These are phyloP conservation scores for Onthophagus sagittarius DNA, from an alignment of 2,888 invertebrate genomes.

Conservation along the genomic window DNA sequence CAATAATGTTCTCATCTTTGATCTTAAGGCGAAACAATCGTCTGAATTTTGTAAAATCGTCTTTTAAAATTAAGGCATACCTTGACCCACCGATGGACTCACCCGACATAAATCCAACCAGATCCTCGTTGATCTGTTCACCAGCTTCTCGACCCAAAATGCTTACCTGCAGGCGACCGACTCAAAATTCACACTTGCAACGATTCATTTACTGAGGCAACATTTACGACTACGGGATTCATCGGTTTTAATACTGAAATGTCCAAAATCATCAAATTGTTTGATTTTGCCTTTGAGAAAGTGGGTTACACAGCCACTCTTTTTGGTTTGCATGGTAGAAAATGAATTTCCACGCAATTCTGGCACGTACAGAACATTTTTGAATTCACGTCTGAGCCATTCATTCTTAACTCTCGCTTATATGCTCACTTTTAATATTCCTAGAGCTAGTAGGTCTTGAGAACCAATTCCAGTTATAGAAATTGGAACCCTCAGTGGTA, in stretches of 20 bases:
- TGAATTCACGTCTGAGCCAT: not conserved
- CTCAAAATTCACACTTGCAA: not conserved
- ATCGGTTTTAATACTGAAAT: not conserved
- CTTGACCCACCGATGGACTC: conserved; percentile 1
- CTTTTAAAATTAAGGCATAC: conserved; percentile 24
- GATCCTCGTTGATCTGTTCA: conserved; percentile 3
- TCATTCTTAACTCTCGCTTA: not conserved
- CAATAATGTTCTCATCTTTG: conserved; percentile 31
- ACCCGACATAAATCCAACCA: not conserved
- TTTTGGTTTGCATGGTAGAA: not conserved
- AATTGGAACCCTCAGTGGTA: conserved; percentile 6
- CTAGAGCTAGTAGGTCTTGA: conserved; percentile 5
- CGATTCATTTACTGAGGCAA: not conserved
- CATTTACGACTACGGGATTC: not conserved
- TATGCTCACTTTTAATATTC: conserved; percentile 2
- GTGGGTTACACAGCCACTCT: not conserved
- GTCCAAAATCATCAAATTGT: not conserved
- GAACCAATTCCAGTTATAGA: conserved; percentile 5
- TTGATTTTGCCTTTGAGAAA: not conserved
- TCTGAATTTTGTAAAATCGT: conserved; percentile 28
- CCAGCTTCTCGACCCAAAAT: not conserved
- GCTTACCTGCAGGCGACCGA: not conserved
- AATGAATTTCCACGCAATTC: not conserved
- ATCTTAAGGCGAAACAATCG: conserved; percentile 27
- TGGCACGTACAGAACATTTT: not conserved